Base-by-base conservation (phyloP, 1,140 invertebrate genomes). In the Sminthurinus signatus region DNA sequence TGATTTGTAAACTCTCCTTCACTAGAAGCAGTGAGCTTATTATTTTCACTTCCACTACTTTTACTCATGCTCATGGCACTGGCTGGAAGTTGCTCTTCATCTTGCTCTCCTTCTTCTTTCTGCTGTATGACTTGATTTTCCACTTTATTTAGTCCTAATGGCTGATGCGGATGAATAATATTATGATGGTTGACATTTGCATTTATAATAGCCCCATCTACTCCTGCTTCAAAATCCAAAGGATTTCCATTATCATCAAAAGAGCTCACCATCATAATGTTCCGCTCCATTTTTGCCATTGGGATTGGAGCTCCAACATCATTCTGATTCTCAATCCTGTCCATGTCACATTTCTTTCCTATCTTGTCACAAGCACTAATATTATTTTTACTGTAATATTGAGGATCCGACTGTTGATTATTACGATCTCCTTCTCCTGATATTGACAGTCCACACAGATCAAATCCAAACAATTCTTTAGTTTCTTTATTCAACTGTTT, bases 181-280 rank as follows among this genome's bases (percentile, higher is more conserved):
- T n/a, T n/a, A n/a, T n/a, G n/a, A 5, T 36, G 32, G 15, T 36
- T 15, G 15, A 36, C 32, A 8, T 36, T 36, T 15, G 15, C 32
- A 36, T 36, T 8, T 36, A 5, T 15, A 8, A 8, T 15, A 36
- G 32, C 32, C 15, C 32, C 32, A 8, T 15, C 32, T 36, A 5
- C 39, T 15, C 56, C 42, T 25, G 31, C 60, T 42, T 62, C 48
- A 5, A 58, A 52, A 32, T 60, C 57, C 21, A 67, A 52, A 15
- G 64, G 66, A 52, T 71, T 71, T 21, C 69, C 69, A 60, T 71
- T 71, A 54, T 71, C 66, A 58, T 71, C 69, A 60, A 71, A 65
- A 27, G 63, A 69, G 21, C 50, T 31, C 28, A 52, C 31, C 60
- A 61, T 61, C 4, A 8, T 28, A 17, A 39, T 4, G n/a, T n/a